Evolutionary conservation across 2,113 vertebrate genomes (phyloP).

Genomic region (Elaphurus davidianus): DNA sequence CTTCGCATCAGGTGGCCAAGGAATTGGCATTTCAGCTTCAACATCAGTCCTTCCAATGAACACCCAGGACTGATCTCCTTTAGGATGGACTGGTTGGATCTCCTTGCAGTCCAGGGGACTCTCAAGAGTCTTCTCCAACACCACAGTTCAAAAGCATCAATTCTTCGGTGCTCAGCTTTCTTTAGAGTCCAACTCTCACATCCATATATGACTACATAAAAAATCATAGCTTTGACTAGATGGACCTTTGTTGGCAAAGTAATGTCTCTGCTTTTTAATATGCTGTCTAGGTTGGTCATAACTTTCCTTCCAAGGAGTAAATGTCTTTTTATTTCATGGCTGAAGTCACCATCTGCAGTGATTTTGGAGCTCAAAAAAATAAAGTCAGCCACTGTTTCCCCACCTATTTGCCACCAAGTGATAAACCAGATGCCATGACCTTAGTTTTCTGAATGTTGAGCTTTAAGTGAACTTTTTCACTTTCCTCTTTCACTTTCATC

Average conservation of each 20-base stretch:
- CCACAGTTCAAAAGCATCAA: background rate
- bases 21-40: background rate
- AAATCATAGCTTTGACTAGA: background rate
- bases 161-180: background rate
- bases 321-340: background rate
- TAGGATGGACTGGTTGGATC: background rate
- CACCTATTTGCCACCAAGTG: background rate
- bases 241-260: background rate
- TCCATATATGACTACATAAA: background rate
- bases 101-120: background rate
- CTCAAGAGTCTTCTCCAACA: background rate
- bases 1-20: background rate
- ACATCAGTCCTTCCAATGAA: background rate
- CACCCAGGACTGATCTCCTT: background rate
- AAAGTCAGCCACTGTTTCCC: background rate
- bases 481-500: background rate
- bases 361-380: background rate
- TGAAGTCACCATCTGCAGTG: background rate
- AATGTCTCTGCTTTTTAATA: background rate
- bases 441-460: background rate
- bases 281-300: background rate
- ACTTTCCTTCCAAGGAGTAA: background rate
- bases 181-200: background rate
- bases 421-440: rapidly evolving
- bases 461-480: background rate